These are phyloP conservation scores for Carlito syrichta DNA, from an alignment of 2,113 vertebrate genomes.

Conservation along the genomic window DNA sequence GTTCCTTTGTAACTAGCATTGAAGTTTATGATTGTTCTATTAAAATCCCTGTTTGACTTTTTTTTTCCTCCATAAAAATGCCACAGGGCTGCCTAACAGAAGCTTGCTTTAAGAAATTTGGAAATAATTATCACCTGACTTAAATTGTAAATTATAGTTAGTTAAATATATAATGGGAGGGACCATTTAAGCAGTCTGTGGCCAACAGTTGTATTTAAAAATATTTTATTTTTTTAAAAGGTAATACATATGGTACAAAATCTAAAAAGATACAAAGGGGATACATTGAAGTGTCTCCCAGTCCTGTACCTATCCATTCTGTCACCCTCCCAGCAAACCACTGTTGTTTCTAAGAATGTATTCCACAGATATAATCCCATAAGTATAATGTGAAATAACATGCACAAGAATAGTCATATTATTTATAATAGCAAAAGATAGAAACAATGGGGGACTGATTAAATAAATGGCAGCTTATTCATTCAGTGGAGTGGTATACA, in stretches of 20 bases:
- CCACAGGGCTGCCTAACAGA: neutral
- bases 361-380: neutral
- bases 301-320: neutral
- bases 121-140: neutral
- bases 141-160: slow-evolving; percentile 23
- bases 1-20: neutral
- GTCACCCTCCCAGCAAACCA: neutral
- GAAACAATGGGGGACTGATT: neutral
- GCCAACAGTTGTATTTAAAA: slow-evolving; percentile 59
- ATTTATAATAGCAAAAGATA: slow-evolving; percentile 13
- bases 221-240: slow-evolving; percentile 67
- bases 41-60: neutral
- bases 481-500: neutral
- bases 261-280: neutral
- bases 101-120: neutral
- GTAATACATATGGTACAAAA: slow-evolving; percentile 55
- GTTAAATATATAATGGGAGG: neutral
- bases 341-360: slow-evolving; percentile 34
- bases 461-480: slow-evolving; percentile 32
- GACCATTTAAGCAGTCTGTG: slow-evolving; percentile 4
- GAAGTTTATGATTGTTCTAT: neutral
- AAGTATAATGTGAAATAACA: slow-evolving; percentile 23
- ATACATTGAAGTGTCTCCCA: slow-evolving; percentile 42
- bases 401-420: neutral
- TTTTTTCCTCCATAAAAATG: neutral